phyloP scores from a whole-genome alignment of 2,113 vertebrate species.

The Python bivittatus region DNA sequence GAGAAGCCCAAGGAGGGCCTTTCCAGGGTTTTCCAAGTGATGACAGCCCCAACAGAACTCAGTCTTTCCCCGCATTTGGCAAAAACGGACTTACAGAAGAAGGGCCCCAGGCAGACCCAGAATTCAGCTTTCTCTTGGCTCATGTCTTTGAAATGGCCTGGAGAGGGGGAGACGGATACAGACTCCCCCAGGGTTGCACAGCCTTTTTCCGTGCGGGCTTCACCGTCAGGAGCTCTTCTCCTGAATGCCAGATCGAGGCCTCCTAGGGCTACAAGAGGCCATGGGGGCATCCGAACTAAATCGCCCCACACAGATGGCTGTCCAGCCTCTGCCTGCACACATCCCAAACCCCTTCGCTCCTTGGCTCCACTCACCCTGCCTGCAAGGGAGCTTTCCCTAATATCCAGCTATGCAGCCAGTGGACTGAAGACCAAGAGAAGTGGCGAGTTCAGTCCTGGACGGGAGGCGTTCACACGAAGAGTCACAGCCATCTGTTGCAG shows the following conservation, averaged over 20 bases:
- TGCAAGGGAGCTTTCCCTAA: background rate
- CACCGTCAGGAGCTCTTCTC: background rate
- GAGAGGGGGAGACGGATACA: background rate
- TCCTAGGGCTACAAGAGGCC: background rate
- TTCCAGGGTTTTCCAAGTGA: no score
- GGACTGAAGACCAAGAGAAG: background rate
- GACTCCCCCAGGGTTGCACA: no score
- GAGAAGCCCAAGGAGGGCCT: background rate
- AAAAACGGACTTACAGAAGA: background rate
- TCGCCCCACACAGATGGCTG: background rate
- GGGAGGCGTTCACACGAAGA: background rate
- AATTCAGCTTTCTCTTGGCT: background rate
- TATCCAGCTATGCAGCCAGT: background rate
- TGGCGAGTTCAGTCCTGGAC: background rate
- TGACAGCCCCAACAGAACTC: background rate
- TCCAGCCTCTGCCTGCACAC: background rate
- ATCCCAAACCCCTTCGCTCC: background rate
- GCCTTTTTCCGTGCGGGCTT: background rate
- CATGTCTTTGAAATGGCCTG: background rate
- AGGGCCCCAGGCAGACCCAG: background rate
- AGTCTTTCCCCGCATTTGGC: background rate
- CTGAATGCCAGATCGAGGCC: background rate
- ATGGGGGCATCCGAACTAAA: background rate
- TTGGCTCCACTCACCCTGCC: background rate
- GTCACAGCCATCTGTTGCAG: background rate